Conservation (phyloP, 2,888 invertebrate species). For the Coelinius sp. region DNA sequence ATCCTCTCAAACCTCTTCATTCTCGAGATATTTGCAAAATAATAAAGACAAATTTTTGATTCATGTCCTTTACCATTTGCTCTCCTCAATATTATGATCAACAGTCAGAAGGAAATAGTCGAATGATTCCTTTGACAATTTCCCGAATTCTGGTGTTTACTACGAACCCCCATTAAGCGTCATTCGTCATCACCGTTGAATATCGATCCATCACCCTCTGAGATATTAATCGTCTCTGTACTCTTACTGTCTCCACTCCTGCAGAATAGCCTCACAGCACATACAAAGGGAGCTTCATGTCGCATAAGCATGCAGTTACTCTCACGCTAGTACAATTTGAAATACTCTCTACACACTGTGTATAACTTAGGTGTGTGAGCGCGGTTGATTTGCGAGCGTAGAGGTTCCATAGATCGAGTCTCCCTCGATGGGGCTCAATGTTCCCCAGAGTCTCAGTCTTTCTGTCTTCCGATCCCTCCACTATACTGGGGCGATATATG, state of each 20-base stretch:
- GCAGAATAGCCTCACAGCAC: neutral
- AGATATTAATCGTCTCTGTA: neutral
- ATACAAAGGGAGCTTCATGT: constrained; percentile 2
- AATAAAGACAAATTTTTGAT: no score
- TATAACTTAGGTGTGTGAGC: constrained; percentile 26
- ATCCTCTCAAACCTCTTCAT: no score
- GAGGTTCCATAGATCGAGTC: constrained; percentile 61
- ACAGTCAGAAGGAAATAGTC: neutral
- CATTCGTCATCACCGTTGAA: neutral
- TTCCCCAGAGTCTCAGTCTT: constrained; percentile 63
- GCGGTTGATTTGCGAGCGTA: constrained; percentile 63
- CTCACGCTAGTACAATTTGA: constrained; percentile 14
- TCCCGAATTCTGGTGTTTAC: neutral
- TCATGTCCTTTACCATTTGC: constrained; percentile 31
- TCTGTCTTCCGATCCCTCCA: constrained; percentile 55
- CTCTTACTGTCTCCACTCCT: neutral
- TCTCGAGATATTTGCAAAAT: no score
- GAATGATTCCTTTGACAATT: neutral
- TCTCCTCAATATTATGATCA: no score
- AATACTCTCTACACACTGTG: constrained; percentile 22
- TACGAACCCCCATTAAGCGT: neutral
- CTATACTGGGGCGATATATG: constrained; percentile 43
- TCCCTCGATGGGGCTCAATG: constrained; percentile 55
- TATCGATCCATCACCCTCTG: neutral
- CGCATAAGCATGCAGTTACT: constrained; percentile 20